A percentile compares a stretch with the other conserved stretches of the same genome.
phyloP scores from a whole-genome alignment of 1,140 invertebrate species.

The Lepidurus couesii region DNA sequence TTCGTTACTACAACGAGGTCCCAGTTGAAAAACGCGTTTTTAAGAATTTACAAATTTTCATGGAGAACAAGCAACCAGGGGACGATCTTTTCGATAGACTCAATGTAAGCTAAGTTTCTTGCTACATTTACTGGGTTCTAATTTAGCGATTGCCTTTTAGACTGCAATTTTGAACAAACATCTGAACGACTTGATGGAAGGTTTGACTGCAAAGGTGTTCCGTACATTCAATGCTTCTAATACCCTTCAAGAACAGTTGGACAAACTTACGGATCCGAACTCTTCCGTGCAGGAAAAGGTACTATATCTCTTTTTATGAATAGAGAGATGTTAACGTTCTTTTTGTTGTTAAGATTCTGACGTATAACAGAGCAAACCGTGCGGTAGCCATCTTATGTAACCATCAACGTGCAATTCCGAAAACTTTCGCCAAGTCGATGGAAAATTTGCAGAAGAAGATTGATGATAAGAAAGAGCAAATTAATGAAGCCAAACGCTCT shows the following conservation, averaged over 20 bases:
- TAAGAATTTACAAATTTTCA: conserved; percentile 96
- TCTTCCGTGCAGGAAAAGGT: conserved; percentile 70
- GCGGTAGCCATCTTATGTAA: conserved; percentile 98
- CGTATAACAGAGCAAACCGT: conserved; percentile 97
- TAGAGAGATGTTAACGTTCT: conserved; percentile 30
- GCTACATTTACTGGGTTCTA: neutral
- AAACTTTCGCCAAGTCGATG: conserved; percentile 97
- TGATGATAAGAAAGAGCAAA: conserved; percentile 74
- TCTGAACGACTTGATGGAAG: conserved; percentile 95
- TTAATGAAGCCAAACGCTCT: conserved; percentile 73
- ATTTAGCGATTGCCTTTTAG: conserved; percentile 44
- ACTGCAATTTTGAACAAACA: conserved; percentile 96
- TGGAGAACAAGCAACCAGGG: conserved; percentile 89
- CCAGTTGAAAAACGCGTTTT: conserved; percentile 96
- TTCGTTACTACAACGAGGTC: conserved; percentile 95
- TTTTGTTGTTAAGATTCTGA: conserved; percentile 56
- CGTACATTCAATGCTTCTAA: conserved; percentile 99
- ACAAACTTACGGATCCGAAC: conserved; percentile 81
- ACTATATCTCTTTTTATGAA: neutral
- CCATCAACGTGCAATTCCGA: conserved; percentile 95
- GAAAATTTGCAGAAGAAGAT: conserved; percentile 96
- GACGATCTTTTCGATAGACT: conserved; percentile 98
- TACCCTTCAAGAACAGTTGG: conserved; percentile 93
- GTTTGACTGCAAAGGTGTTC: conserved; percentile 98
- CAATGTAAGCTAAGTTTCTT: conserved; percentile 57